Base-by-base conservation (phyloP, 1,140 invertebrate species). In the Drosophila mauritiana region DNA sequence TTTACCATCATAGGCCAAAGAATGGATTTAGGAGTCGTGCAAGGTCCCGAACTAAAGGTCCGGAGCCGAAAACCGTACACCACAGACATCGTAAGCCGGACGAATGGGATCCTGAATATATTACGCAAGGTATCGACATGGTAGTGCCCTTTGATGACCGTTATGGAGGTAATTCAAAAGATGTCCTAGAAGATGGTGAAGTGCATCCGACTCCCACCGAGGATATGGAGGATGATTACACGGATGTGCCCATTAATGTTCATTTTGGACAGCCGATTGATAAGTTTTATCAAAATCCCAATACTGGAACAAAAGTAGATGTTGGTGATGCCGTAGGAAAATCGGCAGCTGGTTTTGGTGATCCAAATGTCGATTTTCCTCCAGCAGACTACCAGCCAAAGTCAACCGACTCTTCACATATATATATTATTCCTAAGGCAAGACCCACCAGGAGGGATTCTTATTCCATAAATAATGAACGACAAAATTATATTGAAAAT, bases 361-460 rank as follows among this genome's bases (percentile, higher is more conserved):
- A 59, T 17, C 17, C 55, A 43, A 13, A 39, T 36, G 3, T 34
- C 59, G 17, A 42, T 34, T 62, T 57, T 57, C 15, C 59, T 56
- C 1, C 22, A 52, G 45, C 56, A 25, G 11, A 49, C 3, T 11
- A 37, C 13, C 17, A 13, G 13, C 13, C 43, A 15, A 3, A 5
- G 31, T 11, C 12, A n/a, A 22, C 7, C 8, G 42, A 22, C 10
- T 20, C 49, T 36, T 8, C 49, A 12, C 17, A 52, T 36, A 52
- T 52, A 36, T 52, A 36, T 13, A 36, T 36, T 36, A n/a, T 52
- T 20, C 15, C 49, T 7, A 52, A 36, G 49, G 20, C 31, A 3
- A 15, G 4, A 12, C 25, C n/a, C 8, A 15, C 13, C 4, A 15
- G 49, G 3, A 34, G 36, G 11, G 12, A 34, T 15, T 10, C 48